These are phyloP conservation scores for Vulpes lagopus DNA, from an alignment of 2,113 vertebrate genomes.

Conservation along the genomic window DNA sequence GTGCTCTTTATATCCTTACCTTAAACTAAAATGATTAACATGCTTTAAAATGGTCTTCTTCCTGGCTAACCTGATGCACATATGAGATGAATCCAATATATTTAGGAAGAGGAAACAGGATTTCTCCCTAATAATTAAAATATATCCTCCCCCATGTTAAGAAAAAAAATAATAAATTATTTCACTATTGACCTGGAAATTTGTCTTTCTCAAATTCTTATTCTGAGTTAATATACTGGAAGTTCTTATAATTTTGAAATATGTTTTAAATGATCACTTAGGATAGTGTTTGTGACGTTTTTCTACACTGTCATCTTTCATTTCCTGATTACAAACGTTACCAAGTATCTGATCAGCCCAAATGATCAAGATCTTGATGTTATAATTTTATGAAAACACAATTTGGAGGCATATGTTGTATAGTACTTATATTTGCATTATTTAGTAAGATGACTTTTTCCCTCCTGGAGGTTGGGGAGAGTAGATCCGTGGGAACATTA, in stretches of 20 bases:
- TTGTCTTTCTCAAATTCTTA: conserved; percentile 32
- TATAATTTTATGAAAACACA: conserved; percentile 7
- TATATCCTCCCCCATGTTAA: background rate
- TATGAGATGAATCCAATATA: background rate
- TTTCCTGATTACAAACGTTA: background rate
- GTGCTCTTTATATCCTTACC: conserved; percentile 13
- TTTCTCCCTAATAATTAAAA: conserved; percentile 41
- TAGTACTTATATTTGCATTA: background rate
- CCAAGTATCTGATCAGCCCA: background rate
- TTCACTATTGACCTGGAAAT: background rate
- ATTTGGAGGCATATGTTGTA: background rate
- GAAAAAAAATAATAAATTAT: conserved; percentile 23
- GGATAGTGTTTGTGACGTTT: background rate
- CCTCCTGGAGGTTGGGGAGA: background rate
- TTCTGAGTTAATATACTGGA: conserved; percentile 49
- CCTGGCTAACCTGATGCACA: background rate
- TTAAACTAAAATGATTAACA: background rate
- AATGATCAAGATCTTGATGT: background rate
- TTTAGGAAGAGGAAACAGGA: background rate
- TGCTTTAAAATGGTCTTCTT: conserved; percentile 20
- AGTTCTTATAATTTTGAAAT: background rate
- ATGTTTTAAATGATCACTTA: background rate
- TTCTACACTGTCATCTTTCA: background rate
- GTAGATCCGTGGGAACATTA: background rate
- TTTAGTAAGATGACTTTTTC: background rate